These are phyloP conservation scores for Parazoanthus swiftii DNA, from an alignment of 92 coral and sea anemone genomes.

Conservation along the genomic window DNA sequence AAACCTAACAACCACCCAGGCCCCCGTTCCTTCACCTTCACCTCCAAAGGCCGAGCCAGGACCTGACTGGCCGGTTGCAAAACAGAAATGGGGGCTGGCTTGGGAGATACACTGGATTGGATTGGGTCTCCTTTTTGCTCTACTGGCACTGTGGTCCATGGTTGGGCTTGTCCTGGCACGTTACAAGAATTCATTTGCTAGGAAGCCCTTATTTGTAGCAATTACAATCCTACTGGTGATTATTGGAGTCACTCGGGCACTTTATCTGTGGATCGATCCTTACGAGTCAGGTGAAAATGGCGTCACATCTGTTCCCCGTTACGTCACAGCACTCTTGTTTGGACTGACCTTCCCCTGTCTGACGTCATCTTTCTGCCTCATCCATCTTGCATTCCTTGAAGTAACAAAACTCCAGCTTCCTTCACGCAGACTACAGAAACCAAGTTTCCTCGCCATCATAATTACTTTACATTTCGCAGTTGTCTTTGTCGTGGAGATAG, in stretches of 20 bases:
- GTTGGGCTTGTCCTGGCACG: slow-evolving; percentile 59
- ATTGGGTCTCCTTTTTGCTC: slow-evolving; percentile 61
- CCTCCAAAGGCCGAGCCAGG: slow-evolving; percentile 64
- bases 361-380: slow-evolving; percentile 78
- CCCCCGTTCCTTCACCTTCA: not conserved
- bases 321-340: slow-evolving; percentile 57
- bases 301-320: slow-evolving; percentile 46
- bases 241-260: slow-evolving; percentile 69
- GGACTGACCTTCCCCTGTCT: slow-evolving; percentile 89
- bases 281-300: slow-evolving; percentile 48
- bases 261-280: slow-evolving; percentile 58
- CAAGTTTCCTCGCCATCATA: slow-evolving; percentile 58
- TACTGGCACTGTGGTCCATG: slow-evolving; percentile 69
- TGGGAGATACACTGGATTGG: slow-evolving; percentile 72
- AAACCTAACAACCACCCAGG: not conserved
- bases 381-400: slow-evolving; percentile 85
- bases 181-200: slow-evolving; percentile 56
- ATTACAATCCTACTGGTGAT: slow-evolving; percentile 59
- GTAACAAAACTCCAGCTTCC: slow-evolving; percentile 70
- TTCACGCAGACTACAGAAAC: slow-evolving; percentile 60
- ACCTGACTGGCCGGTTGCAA: slow-evolving; percentile 73
- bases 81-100: slow-evolving; percentile 57
- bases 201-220: slow-evolving; percentile 61
- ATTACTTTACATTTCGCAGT: slow-evolving; percentile 65
- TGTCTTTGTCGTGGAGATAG: slow-evolving; percentile 71